phyloP scores from a whole-genome alignment of 2,888 invertebrate genomes.

The Himalopsyche japonica region DNA sequence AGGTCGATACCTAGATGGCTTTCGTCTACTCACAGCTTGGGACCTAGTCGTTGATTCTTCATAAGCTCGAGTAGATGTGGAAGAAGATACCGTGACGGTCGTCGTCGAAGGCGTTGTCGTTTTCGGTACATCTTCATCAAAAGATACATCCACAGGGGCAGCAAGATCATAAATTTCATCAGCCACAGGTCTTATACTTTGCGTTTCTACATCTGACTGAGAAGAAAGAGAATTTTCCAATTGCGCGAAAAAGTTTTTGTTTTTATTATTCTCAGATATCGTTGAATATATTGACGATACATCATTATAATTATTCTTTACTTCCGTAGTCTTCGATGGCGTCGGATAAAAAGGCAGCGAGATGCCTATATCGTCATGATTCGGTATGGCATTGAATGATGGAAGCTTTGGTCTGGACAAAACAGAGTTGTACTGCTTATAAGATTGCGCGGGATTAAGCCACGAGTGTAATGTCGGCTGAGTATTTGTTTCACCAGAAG shows the following conservation, averaged over 20 bases:
- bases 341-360: constrained; percentile 24
- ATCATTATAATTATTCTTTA: constrained; percentile 5
- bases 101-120: not conserved
- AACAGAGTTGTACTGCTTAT: constrained; percentile 46
- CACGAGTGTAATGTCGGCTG: constrained; percentile 51
- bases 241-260: constrained; percentile 23
- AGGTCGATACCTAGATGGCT: constrained; percentile 33
- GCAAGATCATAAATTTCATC: constrained; percentile 45
- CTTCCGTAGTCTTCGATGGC: constrained; percentile 12
- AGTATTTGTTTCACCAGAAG: constrained; percentile 47
- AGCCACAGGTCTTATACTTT: constrained; percentile 53
- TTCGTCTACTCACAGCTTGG: constrained; percentile 13
- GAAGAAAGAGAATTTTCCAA: constrained; percentile 35
- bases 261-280: constrained; percentile 28
- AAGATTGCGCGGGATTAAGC: constrained; percentile 49
- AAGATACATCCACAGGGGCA: constrained; percentile 19
- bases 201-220: constrained; percentile 50
- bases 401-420: constrained; percentile 48
- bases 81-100: not conserved
- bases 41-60: constrained; percentile 47
- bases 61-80: constrained; percentile 45
- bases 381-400: constrained; percentile 54
- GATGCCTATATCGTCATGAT: constrained; percentile 40
- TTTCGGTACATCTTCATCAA: not conserved
- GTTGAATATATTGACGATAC: constrained; percentile 34